Conservation (phyloP, 2,888 invertebrate species). For the Eilema depressum region DNA sequence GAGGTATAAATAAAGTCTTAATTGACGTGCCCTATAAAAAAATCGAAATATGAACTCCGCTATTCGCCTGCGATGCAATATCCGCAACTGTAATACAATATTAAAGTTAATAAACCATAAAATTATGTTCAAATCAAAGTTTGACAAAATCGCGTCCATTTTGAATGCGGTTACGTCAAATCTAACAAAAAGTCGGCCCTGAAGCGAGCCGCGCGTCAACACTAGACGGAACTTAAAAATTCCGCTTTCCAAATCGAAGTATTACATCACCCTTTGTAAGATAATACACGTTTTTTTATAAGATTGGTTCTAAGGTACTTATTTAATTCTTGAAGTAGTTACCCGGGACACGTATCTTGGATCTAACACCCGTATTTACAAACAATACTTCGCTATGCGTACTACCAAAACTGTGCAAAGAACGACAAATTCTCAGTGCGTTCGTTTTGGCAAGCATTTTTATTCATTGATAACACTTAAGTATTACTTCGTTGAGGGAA, state of each 20-base stretch:
- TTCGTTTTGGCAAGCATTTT: too few relatives aligned
- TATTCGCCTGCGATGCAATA: background rate
- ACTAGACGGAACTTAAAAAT: conserved; percentile 17
- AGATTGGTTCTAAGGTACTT: background rate
- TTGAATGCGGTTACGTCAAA: conserved; percentile 28
- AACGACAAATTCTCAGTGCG: too few relatives aligned
- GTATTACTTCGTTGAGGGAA: too few relatives aligned
- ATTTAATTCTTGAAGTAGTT: too few relatives aligned
- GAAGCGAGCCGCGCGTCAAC: conserved; percentile 11
- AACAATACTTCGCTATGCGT: too few relatives aligned
- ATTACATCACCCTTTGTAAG: conserved; percentile 14
- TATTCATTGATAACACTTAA: too few relatives aligned
- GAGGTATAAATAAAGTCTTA: too few relatives aligned
- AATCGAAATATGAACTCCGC: background rate
- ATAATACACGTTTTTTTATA: conserved; percentile 7
- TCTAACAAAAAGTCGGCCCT: conserved; percentile 28
- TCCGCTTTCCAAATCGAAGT: conserved; percentile 23
- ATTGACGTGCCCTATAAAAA: too few relatives aligned
- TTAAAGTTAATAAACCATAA: background rate
- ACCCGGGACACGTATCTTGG: too few relatives aligned
- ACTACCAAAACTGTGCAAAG: too few relatives aligned
- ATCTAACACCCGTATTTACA: too few relatives aligned
- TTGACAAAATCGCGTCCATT: conserved; percentile 19
- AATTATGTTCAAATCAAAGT: conserved; percentile 8
- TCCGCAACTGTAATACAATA: background rate